These are phyloP conservation scores for Teleogryllus occipitalis DNA, from an alignment of 1,140 invertebrate genomes.

Conservation along the genomic window DNA sequence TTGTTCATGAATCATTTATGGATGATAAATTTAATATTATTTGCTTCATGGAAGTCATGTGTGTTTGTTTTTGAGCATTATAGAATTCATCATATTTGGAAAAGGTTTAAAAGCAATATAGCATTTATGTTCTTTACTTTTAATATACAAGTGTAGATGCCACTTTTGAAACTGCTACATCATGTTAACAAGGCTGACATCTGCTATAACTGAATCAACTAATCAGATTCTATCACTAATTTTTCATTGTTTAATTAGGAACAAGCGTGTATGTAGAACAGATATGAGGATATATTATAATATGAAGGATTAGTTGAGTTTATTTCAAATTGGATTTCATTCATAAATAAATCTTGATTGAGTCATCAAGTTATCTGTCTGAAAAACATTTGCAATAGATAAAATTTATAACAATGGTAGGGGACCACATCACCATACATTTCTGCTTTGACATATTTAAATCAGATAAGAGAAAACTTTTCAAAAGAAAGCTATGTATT, in stretches of 20 bases:
- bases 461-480: not conserved
- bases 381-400: not conserved
- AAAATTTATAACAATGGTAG: conserved; percentile 1
- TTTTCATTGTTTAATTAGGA: not conserved
- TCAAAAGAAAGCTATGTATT: not conserved
- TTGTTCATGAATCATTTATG: not conserved
- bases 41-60: not conserved
- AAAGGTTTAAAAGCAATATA: not conserved
- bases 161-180: not conserved
- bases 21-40: not conserved
- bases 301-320: not conserved
- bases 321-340: not conserved
- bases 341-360: not conserved
- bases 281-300: not conserved
- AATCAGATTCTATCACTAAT: not conserved
- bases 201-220: not conserved
- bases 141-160: not conserved
- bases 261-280: not conserved
- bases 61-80: not conserved
- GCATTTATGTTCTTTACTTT: not conserved
- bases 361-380: not conserved
- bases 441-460: conserved; percentile 1
- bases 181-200: not conserved
- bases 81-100: not conserved
- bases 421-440: not conserved